Percentiles rank a stretch among this genome's conserved stretches.
These are phyloP conservation scores for Troides helena DNA, from an alignment of 2,888 invertebrate genomes.

Conservation along the genomic window DNA sequence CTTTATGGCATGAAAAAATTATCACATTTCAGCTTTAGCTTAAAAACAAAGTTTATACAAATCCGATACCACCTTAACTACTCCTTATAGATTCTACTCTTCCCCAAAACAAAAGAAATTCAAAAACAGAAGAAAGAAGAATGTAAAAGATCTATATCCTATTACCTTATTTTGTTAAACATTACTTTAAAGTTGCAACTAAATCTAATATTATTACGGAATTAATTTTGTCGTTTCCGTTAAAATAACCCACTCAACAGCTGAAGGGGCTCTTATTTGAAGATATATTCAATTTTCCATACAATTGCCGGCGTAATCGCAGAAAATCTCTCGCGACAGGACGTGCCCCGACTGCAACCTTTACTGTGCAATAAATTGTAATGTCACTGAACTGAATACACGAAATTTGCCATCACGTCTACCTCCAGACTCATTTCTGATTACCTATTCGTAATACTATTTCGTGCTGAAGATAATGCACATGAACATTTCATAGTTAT, in stretches of 20 bases:
- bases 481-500: not conserved
- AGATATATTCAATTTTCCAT: constrained; percentile 8
- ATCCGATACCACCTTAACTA: too few relatives aligned
- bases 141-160: too few relatives aligned
- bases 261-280: not conserved
- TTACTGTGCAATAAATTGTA: constrained; percentile 1
- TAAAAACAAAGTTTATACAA: too few relatives aligned
- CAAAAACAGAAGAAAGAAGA: too few relatives aligned
- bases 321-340: constrained; percentile 5
- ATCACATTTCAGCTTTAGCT: too few relatives aligned
- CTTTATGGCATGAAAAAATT: too few relatives aligned
- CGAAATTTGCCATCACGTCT: constrained; percentile 2
- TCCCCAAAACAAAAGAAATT: too few relatives aligned
- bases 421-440: not conserved
- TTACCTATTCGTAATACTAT: not conserved
- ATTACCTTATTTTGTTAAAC: too few relatives aligned
- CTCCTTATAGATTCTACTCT: too few relatives aligned
- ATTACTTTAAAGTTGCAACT: too few relatives aligned
- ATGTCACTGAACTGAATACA: not conserved
- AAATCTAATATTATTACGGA: too few relatives aligned
- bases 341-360: constrained; percentile 9
- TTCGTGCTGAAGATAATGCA: not conserved
- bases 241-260: not conserved
- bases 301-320: constrained; percentile 6
- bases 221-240: not conserved